Evolutionary conservation across 2,888 invertebrate genomes (phyloP).

Genomic region (Nephrocerus scutellatus): DNA sequence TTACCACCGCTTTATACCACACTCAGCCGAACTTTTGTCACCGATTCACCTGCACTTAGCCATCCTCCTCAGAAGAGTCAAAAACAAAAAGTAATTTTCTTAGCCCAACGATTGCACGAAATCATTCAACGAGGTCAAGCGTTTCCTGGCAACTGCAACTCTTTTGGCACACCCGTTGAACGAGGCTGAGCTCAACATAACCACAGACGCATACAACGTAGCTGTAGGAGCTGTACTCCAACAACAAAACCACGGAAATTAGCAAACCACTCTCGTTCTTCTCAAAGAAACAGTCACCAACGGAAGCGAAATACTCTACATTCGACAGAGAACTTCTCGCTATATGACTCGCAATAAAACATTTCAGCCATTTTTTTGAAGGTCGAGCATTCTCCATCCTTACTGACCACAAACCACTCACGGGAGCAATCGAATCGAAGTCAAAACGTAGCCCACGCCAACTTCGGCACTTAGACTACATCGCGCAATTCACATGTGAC

Average conservation of each 20-base stretch:
- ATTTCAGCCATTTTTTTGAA: constrained; percentile 4
- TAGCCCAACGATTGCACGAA: neutral
- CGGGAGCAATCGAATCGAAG: too few relatives aligned
- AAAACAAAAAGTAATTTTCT: neutral
- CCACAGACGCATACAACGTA: too few relatives aligned
- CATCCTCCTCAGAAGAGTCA: neutral
- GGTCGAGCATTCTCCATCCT: too few relatives aligned
- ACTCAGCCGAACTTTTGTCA: constrained; percentile 1
- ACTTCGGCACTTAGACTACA: too few relatives aligned
- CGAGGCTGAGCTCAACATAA: too few relatives aligned
- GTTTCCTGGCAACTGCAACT: neutral
- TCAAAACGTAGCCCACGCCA: too few relatives aligned
- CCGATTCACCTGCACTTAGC: constrained; percentile 2
- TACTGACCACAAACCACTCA: constrained; percentile 3
- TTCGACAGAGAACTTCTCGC: too few relatives aligned
- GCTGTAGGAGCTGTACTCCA: too few relatives aligned
- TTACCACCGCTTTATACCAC: neutral
- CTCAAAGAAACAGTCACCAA: constrained; percentile 6
- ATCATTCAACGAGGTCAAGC: neutral
- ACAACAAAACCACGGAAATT: neutral
- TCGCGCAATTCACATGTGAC: too few relatives aligned
- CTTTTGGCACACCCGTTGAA: too few relatives aligned
- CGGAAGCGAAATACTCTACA: too few relatives aligned
- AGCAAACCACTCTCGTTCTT: constrained; percentile 6
- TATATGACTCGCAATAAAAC: neutral